Evolutionary conservation across 2,113 vertebrate species (phyloP).

Genomic region (Forbesichthys agassizii): DNA sequence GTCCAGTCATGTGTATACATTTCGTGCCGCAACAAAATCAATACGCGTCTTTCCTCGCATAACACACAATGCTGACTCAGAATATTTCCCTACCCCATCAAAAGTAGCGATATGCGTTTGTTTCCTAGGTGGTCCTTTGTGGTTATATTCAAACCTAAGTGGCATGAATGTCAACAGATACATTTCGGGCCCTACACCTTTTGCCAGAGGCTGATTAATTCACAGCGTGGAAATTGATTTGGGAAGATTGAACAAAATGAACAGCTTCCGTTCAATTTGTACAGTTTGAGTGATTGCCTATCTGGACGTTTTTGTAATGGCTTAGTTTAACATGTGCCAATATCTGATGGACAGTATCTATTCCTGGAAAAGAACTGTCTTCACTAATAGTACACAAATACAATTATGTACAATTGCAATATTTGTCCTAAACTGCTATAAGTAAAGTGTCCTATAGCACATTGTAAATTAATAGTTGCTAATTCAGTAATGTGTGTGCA

Average conservation of each 20-base stretch:
- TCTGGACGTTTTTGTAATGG: neutral
- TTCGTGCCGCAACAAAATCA: constrained; percentile 42
- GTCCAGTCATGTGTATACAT: neutral
- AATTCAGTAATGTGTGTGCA: neutral
- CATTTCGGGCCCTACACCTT: too few species aligned
- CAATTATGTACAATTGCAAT: neutral
- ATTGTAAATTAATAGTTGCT: neutral
- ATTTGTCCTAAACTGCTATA: neutral
- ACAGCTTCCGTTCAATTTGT: too few species aligned
- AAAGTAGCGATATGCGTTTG: too few species aligned
- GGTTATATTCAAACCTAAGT: too few species aligned
- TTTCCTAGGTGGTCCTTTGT: neutral
- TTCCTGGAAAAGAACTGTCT: neutral
- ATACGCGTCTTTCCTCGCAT: constrained; percentile 12
- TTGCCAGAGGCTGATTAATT: neutral
- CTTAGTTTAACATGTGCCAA: neutral
- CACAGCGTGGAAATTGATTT: neutral
- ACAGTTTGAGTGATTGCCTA: neutral
- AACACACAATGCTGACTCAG: constrained; percentile 27
- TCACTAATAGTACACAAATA: too few species aligned
- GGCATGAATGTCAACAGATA: neutral
- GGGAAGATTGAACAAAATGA: neutral
- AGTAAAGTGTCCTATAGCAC: neutral
- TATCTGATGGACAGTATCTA: neutral
- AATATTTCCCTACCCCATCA: neutral